A percentile compares a stretch with the other conserved stretches of the same genome.
Conservation (phyloP, 2,797 vertebrate species). For the Carapus acus region DNA sequence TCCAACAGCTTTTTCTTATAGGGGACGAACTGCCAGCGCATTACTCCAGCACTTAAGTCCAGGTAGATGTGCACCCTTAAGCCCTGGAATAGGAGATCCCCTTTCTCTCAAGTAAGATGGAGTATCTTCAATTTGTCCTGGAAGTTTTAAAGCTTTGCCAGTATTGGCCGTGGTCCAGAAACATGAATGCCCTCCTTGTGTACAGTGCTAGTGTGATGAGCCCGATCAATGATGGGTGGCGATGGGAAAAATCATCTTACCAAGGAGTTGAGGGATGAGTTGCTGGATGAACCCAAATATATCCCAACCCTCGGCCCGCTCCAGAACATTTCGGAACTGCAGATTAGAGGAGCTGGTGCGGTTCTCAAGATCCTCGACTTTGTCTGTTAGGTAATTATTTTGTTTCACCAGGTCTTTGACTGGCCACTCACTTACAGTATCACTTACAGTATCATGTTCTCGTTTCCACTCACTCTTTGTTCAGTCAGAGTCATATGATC, state of each 20-base stretch:
- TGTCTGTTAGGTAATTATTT: constrained; percentile 3
- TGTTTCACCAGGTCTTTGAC: background rate
- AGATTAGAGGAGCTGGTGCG: constrained; percentile 2
- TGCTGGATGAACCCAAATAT: background rate
- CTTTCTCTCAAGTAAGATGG: constrained; percentile 6
- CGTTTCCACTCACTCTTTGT: background rate
- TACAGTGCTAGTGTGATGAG: too few species aligned
- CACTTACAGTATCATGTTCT: background rate
- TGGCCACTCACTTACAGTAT: too few species aligned
- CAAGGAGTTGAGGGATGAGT: constrained; percentile 4
- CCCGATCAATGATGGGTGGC: background rate
- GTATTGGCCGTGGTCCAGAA: constrained; percentile 6
- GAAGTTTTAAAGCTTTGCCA: constrained; percentile 5
- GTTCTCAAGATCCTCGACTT: constrained; percentile 9
- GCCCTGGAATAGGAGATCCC: background rate
- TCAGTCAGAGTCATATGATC: background rate
- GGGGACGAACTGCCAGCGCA: too few species aligned
- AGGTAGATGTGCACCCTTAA: background rate
- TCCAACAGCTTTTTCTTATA: too few species aligned
- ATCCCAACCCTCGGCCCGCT: constrained; percentile 1
- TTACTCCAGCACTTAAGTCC: constrained; percentile 2
- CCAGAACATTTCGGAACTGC: background rate
- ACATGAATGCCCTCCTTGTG: too few species aligned
- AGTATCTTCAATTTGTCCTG: constrained; percentile 6
- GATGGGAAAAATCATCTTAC: constrained; percentile 1